Percentiles rank a stretch among this genome's conserved stretches.
phyloP scores from a whole-genome alignment of 2,888 invertebrate species.

The Melanophora roralis region DNA sequence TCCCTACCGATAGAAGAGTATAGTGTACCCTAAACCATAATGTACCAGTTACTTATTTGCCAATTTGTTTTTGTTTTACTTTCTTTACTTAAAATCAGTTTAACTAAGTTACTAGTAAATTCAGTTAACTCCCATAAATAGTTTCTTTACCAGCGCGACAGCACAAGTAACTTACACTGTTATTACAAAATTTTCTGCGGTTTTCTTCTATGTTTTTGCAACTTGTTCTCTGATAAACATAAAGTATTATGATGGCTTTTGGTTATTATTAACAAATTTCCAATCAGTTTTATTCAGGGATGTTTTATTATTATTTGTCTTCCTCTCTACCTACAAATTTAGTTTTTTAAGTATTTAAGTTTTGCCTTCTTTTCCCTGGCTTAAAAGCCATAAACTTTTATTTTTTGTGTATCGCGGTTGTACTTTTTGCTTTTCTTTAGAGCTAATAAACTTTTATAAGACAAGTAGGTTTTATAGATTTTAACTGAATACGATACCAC shows the following conservation, averaged over 20 bases:
- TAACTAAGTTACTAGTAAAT: conserved; percentile 29
- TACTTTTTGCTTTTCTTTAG: conserved; percentile 9
- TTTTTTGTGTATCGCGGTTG: background rate
- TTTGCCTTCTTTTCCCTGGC: background rate
- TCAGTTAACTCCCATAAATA: conserved; percentile 45
- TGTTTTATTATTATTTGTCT: background rate
- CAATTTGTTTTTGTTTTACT: conserved; percentile 5
- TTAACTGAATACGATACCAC: background rate
- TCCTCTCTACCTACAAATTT: background rate
- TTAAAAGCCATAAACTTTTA: background rate
- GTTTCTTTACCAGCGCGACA: conserved; percentile 30
- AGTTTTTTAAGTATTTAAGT: background rate
- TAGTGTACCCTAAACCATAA: too few species aligned
- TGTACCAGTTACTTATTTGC: conserved; percentile 11
- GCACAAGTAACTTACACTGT: background rate
- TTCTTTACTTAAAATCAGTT: background rate
- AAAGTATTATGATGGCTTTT: conserved; percentile 44
- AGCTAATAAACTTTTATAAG: conserved; percentile 21
- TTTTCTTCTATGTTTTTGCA: background rate
- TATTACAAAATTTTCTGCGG: background rate
- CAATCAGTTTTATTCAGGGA: conserved; percentile 36
- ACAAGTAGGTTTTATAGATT: conserved; percentile 22
- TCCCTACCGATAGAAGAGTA: too few species aligned
- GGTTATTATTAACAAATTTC: conserved; percentile 47
- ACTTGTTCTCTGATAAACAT: conserved; percentile 39